phyloP scores from a whole-genome alignment of 2,113 vertebrate species.

The Esox niger region DNA sequence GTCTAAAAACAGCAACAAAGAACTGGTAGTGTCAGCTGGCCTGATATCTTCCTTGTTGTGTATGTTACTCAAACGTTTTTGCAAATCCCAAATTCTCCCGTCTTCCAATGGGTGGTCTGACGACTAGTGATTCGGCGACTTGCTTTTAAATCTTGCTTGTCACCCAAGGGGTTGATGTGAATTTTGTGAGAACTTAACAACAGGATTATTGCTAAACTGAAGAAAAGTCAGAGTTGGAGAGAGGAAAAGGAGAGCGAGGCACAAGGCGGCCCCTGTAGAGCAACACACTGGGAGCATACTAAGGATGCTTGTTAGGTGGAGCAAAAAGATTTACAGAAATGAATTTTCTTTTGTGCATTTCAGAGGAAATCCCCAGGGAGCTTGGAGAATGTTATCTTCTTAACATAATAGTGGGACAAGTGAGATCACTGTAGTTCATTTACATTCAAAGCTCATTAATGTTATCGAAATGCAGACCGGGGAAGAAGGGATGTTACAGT shows the following conservation, averaged over 20 bases:
- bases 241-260: not conserved
- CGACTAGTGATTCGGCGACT: not conserved
- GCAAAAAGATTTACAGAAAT: constrained; percentile 2
- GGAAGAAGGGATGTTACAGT: not conserved
- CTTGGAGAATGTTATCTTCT: not conserved
- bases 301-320: no score
- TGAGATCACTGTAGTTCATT: not conserved
- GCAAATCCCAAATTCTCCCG: no score
- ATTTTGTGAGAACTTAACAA: constrained; percentile 6
- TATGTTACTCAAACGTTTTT: no score
- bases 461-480: not conserved
- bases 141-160: not conserved
- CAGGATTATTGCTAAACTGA: constrained; percentile 16
- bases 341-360: not conserved
- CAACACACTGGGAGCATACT: no score
- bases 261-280: not conserved
- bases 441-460: not conserved
- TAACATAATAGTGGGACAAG: not conserved
- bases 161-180: not conserved
- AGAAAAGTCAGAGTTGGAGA: not conserved
- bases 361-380: not conserved
- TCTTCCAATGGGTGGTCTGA: no score
- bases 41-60: no score
- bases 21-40: no score
- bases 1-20: no score